Evolutionary conservation across 2,113 vertebrate species (phyloP).

Genomic region (Alectura lathami): DNA sequence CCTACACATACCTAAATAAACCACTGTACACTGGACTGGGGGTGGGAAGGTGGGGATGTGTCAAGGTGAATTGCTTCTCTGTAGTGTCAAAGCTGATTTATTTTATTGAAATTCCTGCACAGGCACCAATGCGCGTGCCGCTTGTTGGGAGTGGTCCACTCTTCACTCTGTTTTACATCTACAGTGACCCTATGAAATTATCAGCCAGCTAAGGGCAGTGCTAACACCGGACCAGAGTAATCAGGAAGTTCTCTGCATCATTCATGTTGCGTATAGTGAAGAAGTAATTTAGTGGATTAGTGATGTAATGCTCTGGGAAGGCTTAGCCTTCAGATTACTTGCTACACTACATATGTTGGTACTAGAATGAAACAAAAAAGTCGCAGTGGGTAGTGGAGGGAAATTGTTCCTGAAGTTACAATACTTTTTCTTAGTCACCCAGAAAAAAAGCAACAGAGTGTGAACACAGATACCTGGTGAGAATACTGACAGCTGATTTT

Average conservation of each 20-base stretch:
- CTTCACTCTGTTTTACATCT: neutral
- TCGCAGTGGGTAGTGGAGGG: neutral
- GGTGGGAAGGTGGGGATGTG: too few species aligned
- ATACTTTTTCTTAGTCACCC: neutral
- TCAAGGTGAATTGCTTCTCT: neutral
- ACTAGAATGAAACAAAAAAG: neutral
- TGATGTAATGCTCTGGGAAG: neutral
- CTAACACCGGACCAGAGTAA: neutral
- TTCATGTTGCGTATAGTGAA: neutral
- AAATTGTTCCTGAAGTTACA: neutral
- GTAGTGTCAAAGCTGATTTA: neutral
- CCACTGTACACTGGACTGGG: too few species aligned
- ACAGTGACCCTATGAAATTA: neutral
- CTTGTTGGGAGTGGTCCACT: neutral
- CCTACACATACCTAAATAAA: neutral
- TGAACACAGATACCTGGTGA: neutral
- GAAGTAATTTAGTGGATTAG: neutral
- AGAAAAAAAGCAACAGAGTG: neutral
- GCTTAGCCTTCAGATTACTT: neutral
- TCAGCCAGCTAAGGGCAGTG: neutral
- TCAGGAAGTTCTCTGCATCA: neutral
- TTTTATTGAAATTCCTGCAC: neutral
- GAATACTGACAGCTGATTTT: neutral
- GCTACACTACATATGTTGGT: neutral
- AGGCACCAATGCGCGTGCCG: rapidly evolving